Percentiles rank a stretch among this genome's conserved stretches.
Conservation (phyloP, 2,113 vertebrate genomes). For the Heliornis fulica region DNA sequence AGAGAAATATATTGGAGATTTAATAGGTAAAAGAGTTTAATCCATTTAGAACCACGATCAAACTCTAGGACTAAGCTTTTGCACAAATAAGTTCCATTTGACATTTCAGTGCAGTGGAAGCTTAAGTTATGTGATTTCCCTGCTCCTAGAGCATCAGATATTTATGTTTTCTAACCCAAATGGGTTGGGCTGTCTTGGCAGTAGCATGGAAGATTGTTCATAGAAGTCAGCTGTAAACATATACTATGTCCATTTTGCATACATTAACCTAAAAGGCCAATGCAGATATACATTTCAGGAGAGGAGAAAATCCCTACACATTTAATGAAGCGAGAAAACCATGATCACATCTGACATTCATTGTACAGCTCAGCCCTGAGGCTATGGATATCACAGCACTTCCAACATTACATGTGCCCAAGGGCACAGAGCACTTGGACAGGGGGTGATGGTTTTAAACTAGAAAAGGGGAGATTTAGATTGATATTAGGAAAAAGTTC, state of each 20-base stretch:
- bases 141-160: neutral
- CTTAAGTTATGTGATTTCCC: neutral
- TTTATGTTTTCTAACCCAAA: neutral
- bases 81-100: neutral
- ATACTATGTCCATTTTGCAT: neutral
- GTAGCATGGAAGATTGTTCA: neutral
- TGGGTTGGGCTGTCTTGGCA: neutral
- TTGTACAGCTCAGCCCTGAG: neutral
- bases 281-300: neutral
- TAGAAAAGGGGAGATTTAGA: too few species aligned
- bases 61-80: neutral
- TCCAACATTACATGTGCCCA: neutral
- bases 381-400: neutral
- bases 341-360: neutral
- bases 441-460: too few species aligned
- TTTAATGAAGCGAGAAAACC: neutral
- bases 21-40: neutral
- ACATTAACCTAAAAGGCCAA: neutral
- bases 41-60: neutral
- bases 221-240: neutral
- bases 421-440: too few species aligned
- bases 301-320: neutral
- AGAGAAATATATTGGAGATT: neutral
- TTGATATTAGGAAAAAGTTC: too few species aligned
- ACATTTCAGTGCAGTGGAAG: neutral